Base-by-base conservation (phyloP, 2,797 vertebrate species). In the Telmatherina bonti region DNA sequence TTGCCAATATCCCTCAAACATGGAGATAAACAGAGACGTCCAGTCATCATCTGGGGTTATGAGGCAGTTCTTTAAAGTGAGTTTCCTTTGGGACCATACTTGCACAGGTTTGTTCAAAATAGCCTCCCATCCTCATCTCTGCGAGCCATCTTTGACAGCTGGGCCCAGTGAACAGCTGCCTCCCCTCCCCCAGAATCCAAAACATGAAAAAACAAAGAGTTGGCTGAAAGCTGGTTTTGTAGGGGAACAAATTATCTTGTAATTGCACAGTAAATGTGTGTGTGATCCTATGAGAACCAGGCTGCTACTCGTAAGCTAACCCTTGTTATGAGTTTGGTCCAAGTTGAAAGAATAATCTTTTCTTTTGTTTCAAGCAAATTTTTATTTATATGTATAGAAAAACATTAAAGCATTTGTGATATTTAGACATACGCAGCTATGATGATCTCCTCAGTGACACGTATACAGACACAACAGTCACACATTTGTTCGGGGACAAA, bases 71-170 rank as follows among this genome's bases (percentile, higher is more conserved):
- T 83, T 90, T 79, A 80, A 89, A 86, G 77, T 30, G 68, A 49
- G 7, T 54, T 22, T 84, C 87, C 88, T 78, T 11, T 53, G 88
- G 90, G 89, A 86, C 67, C 49, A 3, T 70, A 43, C 64, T 43
- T 74, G 76, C 85, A 76, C 89, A 88, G 84, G 83, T 92, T 91
- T 89, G 79, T 83, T 88, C 58, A 77, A 67, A 33, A 5, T 33
- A 5, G 9, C 4, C 33, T 8, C 33, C 7, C 33, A 33, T 33
- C 33, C 33, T 33, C 33, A 66, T 79, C 86, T 78, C 60, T 41
- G 80, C 80, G 87, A 86, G 82, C 84, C 82, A 29, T 67, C 84
- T 56, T 59, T 73, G 89, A 87, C 90, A 92, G 90, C 87, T 92
- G 92, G 81, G 87, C 85, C 73, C 64, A 2, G 67, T 64, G 47